These are phyloP conservation scores for Rhinophrynus dorsalis DNA, from an alignment of 2,797 vertebrate genomes.

Conservation along the genomic window DNA sequence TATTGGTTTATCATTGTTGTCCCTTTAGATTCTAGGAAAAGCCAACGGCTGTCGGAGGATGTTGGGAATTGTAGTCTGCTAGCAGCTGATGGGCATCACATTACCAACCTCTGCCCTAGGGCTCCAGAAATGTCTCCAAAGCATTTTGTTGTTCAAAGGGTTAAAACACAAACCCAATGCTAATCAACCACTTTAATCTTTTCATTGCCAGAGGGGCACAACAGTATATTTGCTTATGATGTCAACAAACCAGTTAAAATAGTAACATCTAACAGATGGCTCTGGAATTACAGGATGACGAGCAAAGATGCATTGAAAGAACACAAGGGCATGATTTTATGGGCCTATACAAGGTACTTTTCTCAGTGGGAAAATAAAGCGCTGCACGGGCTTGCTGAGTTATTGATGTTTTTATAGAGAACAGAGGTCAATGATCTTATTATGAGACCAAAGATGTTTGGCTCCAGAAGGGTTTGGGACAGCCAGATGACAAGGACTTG, in stretches of 20 bases:
- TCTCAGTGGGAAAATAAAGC: constrained; percentile 1
- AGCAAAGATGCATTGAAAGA: not conserved
- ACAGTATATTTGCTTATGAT: not conserved
- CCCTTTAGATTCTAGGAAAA: too few relatives aligned
- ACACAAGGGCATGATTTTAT: not conserved
- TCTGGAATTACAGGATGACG: not conserved
- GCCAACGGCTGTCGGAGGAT: too few relatives aligned
- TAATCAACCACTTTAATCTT: too few relatives aligned
- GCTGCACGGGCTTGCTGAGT: not conserved
- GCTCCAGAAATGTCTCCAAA: too few relatives aligned
- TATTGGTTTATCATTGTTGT: too few relatives aligned
- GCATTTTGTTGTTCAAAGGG: too few relatives aligned
- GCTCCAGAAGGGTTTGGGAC: not conserved
- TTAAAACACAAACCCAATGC: too few relatives aligned
- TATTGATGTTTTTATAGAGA: constrained; percentile 15
- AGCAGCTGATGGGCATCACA: too few relatives aligned
- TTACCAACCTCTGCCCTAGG: too few relatives aligned
- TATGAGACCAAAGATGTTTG: not conserved
- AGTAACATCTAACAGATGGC: constrained; percentile 9
- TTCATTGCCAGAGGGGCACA: not conserved
- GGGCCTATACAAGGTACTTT: not conserved
- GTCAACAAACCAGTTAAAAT: not conserved
- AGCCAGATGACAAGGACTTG: not conserved
- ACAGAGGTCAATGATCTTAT: not conserved
- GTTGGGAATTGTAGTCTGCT: too few relatives aligned